Conservation (phyloP, 2,797 vertebrate species). For the Myotis vivesi region DNA sequence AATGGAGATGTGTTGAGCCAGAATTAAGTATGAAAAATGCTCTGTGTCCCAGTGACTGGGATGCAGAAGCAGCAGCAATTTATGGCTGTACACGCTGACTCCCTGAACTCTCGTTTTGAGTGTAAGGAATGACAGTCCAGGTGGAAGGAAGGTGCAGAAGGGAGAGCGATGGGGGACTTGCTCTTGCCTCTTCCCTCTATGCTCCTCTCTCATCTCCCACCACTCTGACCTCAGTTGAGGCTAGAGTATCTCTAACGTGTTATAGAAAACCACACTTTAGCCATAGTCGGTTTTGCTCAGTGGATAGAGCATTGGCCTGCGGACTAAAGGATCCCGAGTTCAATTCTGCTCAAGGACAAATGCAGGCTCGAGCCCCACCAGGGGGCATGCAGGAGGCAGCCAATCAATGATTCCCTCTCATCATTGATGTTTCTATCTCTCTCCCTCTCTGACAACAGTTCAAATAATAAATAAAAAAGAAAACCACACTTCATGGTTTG, state of each 20-base stretch:
- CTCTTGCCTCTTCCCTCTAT: not conserved
- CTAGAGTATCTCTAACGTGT: not conserved
- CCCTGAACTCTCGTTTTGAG: not conserved
- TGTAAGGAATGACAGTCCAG: slow-evolving; percentile 5
- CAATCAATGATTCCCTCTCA: too few species aligned
- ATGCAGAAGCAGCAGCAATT: slow-evolving; percentile 67
- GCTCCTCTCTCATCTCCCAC: not conserved
- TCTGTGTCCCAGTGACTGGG: slow-evolving; percentile 59
- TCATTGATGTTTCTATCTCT: too few species aligned
- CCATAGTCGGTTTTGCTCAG: too few species aligned
- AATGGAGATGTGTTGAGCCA: slow-evolving; percentile 83
- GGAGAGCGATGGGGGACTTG: not conserved
- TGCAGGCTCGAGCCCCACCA: too few species aligned
- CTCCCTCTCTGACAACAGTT: too few species aligned
- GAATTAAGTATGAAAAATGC: slow-evolving; percentile 77
- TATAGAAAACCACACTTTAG: not conserved
- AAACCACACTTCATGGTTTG: not conserved
- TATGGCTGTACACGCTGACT: slow-evolving; percentile 38
- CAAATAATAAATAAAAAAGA: too few species aligned
- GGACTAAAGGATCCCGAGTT: too few species aligned
- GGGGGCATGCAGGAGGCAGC: too few species aligned
- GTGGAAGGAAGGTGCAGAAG: not conserved
- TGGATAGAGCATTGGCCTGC: too few species aligned
- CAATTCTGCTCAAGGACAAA: too few species aligned
- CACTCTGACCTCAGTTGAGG: not conserved